phyloP scores from a whole-genome alignment of 2,888 invertebrate species.

The Desoria tigrina region DNA sequence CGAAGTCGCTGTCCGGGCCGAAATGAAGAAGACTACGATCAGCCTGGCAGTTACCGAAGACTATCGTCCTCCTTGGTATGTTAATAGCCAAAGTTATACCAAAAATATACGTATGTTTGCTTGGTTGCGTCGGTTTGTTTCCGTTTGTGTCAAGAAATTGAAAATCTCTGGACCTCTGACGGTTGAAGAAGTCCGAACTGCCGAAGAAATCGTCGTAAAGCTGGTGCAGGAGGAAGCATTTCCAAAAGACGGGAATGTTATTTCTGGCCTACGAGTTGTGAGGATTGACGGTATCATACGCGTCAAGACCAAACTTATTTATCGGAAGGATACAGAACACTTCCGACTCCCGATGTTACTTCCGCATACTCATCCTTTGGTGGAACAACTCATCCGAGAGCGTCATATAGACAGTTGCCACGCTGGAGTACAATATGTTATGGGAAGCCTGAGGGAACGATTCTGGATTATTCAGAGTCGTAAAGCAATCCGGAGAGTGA shows the following conservation, averaged over 20 bases:
- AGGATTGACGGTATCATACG: slow-evolving; percentile 2
- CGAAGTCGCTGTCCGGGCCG: too few species aligned
- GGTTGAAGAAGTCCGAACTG: background rate
- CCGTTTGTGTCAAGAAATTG: too few species aligned
- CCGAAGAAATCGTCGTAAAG: background rate
- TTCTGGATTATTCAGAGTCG: slow-evolving; percentile 11
- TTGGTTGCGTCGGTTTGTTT: slow-evolving; percentile 45
- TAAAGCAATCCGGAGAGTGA: background rate
- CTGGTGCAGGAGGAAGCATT: background rate
- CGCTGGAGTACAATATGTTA: background rate
- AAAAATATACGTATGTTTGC: slow-evolving; percentile 51
- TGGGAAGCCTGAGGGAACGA: slow-evolving; percentile 6
- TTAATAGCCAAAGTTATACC: slow-evolving; percentile 20
- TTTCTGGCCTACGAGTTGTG: background rate
- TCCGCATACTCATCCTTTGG: slow-evolving; percentile 47
- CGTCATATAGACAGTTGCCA: slow-evolving; percentile 3
- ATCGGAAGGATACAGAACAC: background rate
- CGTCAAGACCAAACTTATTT: slow-evolving; percentile 37
- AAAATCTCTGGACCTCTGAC: background rate
- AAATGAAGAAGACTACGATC: too few species aligned
- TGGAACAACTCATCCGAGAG: slow-evolving; percentile 34
- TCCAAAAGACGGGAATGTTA: background rate
- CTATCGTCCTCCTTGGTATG: too few species aligned
- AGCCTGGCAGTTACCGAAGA: too few species aligned
- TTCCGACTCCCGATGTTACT: slow-evolving; percentile 54